These are phyloP conservation scores for Trichacis sp. DNA, from an alignment of 2,888 invertebrate species.

Conservation along the genomic window DNA sequence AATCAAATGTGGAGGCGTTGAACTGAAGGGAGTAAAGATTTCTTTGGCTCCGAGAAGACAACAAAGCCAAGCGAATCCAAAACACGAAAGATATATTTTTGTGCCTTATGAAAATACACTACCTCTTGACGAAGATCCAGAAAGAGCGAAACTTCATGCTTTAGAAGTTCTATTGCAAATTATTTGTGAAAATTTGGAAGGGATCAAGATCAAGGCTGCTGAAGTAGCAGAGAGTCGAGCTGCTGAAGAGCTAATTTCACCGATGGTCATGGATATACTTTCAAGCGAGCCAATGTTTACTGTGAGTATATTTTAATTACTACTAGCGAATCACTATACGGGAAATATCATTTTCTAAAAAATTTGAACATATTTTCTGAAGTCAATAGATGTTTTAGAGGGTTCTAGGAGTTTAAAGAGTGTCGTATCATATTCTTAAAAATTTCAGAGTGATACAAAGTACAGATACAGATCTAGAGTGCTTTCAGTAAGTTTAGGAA, in stretches of 20 bases:
- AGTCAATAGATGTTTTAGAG: too few relatives aligned
- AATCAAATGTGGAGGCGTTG: slow-evolving; percentile 85
- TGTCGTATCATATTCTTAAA: too few relatives aligned
- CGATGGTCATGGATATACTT: slow-evolving; percentile 74
- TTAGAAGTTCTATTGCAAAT: slow-evolving; percentile 79
- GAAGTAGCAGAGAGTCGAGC: slow-evolving; percentile 78
- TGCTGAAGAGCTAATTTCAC: slow-evolving; percentile 77
- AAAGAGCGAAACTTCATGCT: slow-evolving; percentile 76
- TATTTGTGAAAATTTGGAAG: slow-evolving; percentile 81
- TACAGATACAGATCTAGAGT: too few relatives aligned
- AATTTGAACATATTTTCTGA: too few relatives aligned
- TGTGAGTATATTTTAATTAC: too few relatives aligned
- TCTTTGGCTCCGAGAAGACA: slow-evolving; percentile 89
- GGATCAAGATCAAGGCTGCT: slow-evolving; percentile 78
- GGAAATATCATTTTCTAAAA: too few relatives aligned
- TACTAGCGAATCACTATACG: too few relatives aligned
- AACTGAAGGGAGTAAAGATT: slow-evolving; percentile 90
- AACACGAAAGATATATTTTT: slow-evolving; percentile 86
- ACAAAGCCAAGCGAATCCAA: slow-evolving; percentile 79
- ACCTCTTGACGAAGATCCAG: slow-evolving; percentile 72
- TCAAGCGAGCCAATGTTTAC: slow-evolving; percentile 80
- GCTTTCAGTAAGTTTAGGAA: too few relatives aligned
- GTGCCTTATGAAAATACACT: slow-evolving; percentile 79
- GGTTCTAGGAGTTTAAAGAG: too few relatives aligned
- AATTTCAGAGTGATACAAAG: too few relatives aligned